A percentile compares a stretch with the other conserved stretches of the same genome.
These are phyloP conservation scores for Chaetorhynchus papuensis DNA, from an alignment of 2,113 vertebrate species.

Conservation along the genomic window DNA sequence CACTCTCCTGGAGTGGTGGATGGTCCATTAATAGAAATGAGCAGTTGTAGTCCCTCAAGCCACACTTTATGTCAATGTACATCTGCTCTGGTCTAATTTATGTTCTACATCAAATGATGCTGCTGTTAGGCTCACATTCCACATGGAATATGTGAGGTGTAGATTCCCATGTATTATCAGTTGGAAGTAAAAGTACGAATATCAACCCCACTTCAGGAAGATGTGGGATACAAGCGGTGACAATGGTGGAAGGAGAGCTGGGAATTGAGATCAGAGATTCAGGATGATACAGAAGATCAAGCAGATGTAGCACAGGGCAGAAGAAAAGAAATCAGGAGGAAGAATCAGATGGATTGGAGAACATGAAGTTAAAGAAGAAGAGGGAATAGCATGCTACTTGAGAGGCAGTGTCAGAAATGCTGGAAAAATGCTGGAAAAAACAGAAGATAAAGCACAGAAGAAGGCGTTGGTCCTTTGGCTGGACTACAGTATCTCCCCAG, in stretches of 20 bases:
- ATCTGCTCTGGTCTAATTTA: neutral
- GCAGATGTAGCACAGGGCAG: neutral
- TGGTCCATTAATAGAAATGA: neutral
- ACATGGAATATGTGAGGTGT: neutral
- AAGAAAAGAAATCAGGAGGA: neutral
- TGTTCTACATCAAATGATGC: neutral
- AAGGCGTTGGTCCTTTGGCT: neutral
- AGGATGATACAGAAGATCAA: neutral
- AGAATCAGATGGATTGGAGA: neutral
- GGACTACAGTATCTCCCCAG: neutral
- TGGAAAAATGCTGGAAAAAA: neutral
- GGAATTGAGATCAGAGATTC: neutral
- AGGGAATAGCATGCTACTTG: neutral
- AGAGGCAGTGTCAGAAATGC: neutral
- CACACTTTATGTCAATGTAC: neutral
- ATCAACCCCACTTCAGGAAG: neutral
- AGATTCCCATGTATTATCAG: neutral
- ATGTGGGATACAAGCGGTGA: fast-evolving
- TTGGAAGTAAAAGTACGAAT: neutral
- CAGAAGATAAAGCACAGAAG: neutral
- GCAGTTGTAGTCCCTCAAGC: neutral
- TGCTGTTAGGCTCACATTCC: neutral
- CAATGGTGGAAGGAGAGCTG: neutral
- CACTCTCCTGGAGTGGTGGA: neutral
- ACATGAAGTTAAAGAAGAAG: neutral